phyloP scores from a whole-genome alignment of 2,797 vertebrate species.

The Remorina albescens region DNA sequence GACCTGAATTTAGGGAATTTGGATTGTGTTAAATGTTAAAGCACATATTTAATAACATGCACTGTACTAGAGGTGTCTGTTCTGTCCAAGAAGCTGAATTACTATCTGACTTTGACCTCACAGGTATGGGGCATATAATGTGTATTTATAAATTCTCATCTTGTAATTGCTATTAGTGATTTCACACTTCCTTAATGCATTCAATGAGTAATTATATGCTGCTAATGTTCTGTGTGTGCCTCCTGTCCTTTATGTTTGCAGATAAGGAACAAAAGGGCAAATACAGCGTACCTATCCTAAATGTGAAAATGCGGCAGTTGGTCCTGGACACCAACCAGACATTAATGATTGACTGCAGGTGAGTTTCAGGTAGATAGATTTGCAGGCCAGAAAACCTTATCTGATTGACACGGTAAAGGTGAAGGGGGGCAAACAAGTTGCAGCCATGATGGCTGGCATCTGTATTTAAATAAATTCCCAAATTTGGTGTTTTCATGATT shows the following conservation, averaged over 20 bases:
- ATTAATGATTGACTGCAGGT: conserved; percentile 94
- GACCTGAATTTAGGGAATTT: background rate
- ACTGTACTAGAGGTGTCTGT: too few relatives aligned
- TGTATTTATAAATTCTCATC: background rate
- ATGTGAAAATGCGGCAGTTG: conserved; percentile 85
- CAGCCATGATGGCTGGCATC: too few relatives aligned
- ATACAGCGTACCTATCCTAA: conserved; percentile 89
- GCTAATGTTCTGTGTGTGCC: conserved; percentile 3
- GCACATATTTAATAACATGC: background rate
- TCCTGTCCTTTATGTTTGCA: conserved; percentile 74
- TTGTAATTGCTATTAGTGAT: background rate
- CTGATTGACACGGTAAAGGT: background rate
- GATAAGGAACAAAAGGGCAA: conserved; percentile 87
- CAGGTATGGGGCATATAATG: background rate
- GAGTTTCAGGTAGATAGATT: conserved; percentile 63
- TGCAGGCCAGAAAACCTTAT: background rate
- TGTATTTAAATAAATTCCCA: background rate
- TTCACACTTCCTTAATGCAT: background rate
- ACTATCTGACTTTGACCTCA: conserved; percentile 25
- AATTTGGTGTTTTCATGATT: background rate
- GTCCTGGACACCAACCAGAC: conserved; percentile 89
- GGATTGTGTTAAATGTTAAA: background rate
- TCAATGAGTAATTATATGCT: background rate
- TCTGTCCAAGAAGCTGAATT: background rate
- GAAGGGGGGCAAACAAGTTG: background rate